A percentile compares a stretch with the other conserved stretches of the same genome.
These are phyloP conservation scores for Trichonephila clavipes DNA, from an alignment of 1,140 invertebrate genomes.

Conservation along the genomic window DNA sequence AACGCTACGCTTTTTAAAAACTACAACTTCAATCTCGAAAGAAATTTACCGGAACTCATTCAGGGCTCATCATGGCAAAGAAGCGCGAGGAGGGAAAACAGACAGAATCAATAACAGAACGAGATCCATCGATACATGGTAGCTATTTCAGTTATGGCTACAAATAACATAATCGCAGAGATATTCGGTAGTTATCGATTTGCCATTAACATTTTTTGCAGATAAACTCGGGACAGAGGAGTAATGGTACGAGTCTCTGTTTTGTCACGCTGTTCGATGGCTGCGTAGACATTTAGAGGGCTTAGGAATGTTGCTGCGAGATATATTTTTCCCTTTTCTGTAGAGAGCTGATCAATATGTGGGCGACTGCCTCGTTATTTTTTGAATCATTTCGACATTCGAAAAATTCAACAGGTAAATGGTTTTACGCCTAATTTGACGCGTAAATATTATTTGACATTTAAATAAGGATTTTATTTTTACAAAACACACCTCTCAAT, in stretches of 20 bases:
- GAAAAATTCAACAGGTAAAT: too few species aligned
- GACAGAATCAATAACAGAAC: slow-evolving; percentile 15
- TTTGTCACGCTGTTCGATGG: not conserved
- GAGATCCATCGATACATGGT: slow-evolving; percentile 12
- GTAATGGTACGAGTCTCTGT: not conserved
- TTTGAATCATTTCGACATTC: too few species aligned
- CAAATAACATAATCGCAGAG: slow-evolving; percentile 54
- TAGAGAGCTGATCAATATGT: too few species aligned
- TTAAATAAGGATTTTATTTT: too few species aligned
- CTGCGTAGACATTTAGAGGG: not conserved
- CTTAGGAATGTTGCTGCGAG: not conserved
- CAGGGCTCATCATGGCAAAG: not conserved
- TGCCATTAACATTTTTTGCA: slow-evolving; percentile 31
- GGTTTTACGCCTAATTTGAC: too few species aligned
- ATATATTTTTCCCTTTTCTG: too few species aligned
- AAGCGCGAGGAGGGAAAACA: not conserved
- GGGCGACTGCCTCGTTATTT: too few species aligned
- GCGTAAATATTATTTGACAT: too few species aligned
- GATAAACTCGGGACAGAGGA: not conserved
- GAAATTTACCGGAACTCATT: slow-evolving; percentile 34
- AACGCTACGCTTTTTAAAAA: not conserved
- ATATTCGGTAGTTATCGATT: slow-evolving; percentile 57
- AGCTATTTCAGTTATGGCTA: slow-evolving; percentile 40
- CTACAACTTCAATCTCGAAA: not conserved
- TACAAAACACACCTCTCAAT: too few species aligned